phyloP scores from a whole-genome alignment of 2,113 vertebrate genomes.

The Planiliza haematocheilus region DNA sequence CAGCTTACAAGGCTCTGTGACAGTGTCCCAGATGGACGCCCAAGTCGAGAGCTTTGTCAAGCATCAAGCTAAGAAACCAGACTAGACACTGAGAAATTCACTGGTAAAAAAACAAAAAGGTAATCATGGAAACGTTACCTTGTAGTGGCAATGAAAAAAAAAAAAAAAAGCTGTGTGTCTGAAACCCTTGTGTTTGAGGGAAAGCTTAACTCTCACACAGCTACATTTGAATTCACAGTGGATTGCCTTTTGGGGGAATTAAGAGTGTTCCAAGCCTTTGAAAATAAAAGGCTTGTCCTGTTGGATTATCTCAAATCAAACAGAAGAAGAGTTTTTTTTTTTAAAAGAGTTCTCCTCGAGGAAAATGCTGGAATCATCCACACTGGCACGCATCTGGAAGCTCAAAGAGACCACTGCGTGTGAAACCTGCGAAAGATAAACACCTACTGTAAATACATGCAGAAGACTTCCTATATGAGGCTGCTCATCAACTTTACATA shows the following conservation, averaged over 20 bases:
- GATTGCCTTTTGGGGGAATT: background rate
- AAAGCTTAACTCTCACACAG: background rate
- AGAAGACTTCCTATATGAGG: no score
- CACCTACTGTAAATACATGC: no score
- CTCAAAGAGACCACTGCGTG: conserved; percentile 90
- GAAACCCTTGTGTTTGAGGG: background rate
- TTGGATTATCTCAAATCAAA: background rate
- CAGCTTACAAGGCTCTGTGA: conserved; percentile 85
- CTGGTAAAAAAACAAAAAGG: background rate
- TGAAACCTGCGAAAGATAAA: conserved; percentile 80
- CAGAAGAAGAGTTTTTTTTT: background rate
- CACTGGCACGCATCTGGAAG: conserved; percentile 91
- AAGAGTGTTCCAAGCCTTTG: background rate
- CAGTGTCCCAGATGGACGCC: conserved; percentile 85
- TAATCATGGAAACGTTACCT: background rate
- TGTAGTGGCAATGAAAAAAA: background rate
- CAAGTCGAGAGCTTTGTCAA: conserved; percentile 50
- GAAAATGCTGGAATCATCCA: conserved; percentile 92
- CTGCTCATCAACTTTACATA: background rate
- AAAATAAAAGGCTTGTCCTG: background rate
- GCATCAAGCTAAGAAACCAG: no score
- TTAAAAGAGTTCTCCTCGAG: conserved; percentile 90
- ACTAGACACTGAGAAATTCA: background rate
- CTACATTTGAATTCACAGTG: conserved; percentile 18
- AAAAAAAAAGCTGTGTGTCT: background rate